Base-by-base conservation (phyloP, 1,140 invertebrate species). In the Nasonia giraulti region DNA sequence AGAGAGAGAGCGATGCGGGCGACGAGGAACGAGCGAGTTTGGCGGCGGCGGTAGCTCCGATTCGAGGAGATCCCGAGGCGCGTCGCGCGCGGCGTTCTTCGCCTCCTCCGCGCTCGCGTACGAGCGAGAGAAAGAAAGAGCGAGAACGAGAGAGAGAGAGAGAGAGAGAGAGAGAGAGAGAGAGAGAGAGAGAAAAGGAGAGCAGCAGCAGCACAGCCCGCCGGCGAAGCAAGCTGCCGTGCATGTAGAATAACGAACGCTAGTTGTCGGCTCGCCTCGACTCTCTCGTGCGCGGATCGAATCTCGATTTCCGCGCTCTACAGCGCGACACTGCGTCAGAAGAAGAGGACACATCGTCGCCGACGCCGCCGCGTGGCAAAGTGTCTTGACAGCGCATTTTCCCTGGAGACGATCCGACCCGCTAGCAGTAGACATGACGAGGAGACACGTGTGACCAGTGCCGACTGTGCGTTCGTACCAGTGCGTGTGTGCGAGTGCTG, bases 221-320 rank as follows among this genome's bases (percentile, higher is more conserved):
- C 69, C 69, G 69, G 23, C 31, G 55, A 62, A 20, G 55, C 55
- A n/a, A 62, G 20, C 55, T 17, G 55, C 17, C 55, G 55, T 62
- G 55, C 55, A 62, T 62, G 55, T n/a, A 62, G 55, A 62, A 62
- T 62, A 62, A 62, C 69, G 69, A 27, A 14, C 33, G 69, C 69
- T 33, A 33, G 74, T 71, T 27, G 68, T 31, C 68, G 68, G 4
- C 55, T 31, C 23, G 27, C 4, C 68, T 31, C 23, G 27, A 12
- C 68, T n/a, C 66, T 27, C 23, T 71, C 68, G 68, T 31, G 20
- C 27, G 68, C 31, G 37, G 73, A 75, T 75, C 75, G 75, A 44
- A 77, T 77, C 75, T 50, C 75, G 44, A 77, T 77, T 77, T 77
- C 75, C 75, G 75, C 74, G 74, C 75, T 20, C 31, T 6, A 44